Evolutionary conservation across 2,113 vertebrate genomes (phyloP), one percentile per base, ranked within the genome.

Genomic region (Triplophysa dalaica): DNA sequence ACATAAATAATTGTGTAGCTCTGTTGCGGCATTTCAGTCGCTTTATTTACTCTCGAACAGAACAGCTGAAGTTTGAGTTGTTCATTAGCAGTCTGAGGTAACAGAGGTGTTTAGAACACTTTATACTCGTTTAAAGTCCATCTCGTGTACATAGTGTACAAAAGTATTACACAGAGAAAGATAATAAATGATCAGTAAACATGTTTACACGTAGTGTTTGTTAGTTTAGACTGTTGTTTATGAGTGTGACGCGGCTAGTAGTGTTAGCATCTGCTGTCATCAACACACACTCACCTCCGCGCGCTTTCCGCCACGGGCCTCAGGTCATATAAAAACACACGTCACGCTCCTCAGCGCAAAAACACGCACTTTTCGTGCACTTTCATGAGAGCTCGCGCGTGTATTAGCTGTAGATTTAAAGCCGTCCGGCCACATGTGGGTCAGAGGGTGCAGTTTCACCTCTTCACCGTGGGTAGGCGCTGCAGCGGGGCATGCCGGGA

Each of bases 401-500:
- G 41, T 19, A 48, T 17, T 60, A 41, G 38, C 58, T 66, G 66
- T 70, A 67, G 56, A 48, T 81, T 79, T 84, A 79, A 82, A 79
- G 80, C 45, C 74, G 72, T 68, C 81, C 75, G 67, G 84, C 83
- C 78, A 86, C 83, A 84, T 81, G 85, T 62, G 75, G 83, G 61
- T 80, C 75, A 63, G 67, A 26, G 62, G 62, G 62, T 82, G 80
- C 67, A 68, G 63, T 61, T 26, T 21, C 62, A 22, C 58, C 52
- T 45, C 38, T 60, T 52, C n/a, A 33, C 70, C 84, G 48, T 80
- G 16, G 12, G 48, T 70, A 2, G 84, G 75, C 86, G 86, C 86
- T 85, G 83, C 56, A n/a, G 43, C 16, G n/a, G 29, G 4, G 67
- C 62, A 68, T 66, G 38, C 29, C 22, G 62, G 69, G 50, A 75